Evolutionary conservation across 2,888 invertebrate species (phyloP).

Genomic region (Orchesella flavescens): DNA sequence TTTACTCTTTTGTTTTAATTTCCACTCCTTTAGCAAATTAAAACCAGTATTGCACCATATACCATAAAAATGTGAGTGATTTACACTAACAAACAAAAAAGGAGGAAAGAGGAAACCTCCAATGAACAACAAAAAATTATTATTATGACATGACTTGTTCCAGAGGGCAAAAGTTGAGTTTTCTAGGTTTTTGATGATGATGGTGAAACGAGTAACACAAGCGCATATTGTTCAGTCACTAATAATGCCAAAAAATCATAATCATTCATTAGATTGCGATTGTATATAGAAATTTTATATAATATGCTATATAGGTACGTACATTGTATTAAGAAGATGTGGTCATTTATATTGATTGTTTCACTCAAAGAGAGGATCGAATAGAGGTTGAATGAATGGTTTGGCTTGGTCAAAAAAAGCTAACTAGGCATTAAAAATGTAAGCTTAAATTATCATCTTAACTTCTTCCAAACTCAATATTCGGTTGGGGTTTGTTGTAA

Average conservation of each 20-base stretch:
- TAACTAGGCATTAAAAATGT: constrained; percentile 17
- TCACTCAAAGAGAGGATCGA: no score
- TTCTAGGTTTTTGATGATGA: constrained; percentile 31
- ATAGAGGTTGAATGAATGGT: no score
- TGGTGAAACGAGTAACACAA: constrained; percentile 15
- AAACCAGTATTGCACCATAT: constrained; percentile 63
- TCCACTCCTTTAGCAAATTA: constrained; percentile 58
- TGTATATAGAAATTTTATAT: constrained; percentile 29
- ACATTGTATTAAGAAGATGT: no score
- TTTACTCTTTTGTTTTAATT: constrained; percentile 33
- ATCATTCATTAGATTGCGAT: constrained; percentile 56
- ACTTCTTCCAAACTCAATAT: constrained; percentile 45
- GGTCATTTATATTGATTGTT: no score
- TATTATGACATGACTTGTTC: constrained; percentile 61
- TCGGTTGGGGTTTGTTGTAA: neutral
- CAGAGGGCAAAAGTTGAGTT: constrained; percentile 41
- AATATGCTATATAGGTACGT: neutral
- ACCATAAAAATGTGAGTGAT: constrained; percentile 59
- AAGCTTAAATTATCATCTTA: constrained; percentile 42
- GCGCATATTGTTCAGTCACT: constrained; percentile 27
- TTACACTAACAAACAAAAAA: constrained; percentile 59
- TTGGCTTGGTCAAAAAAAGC: no score
- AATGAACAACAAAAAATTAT: constrained; percentile 12
- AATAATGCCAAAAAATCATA: constrained; percentile 48
- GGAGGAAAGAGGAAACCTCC: constrained; percentile 23